Conservation (phyloP, 2,113 vertebrate genomes). For the Ibidorhyncha struthersii region DNA sequence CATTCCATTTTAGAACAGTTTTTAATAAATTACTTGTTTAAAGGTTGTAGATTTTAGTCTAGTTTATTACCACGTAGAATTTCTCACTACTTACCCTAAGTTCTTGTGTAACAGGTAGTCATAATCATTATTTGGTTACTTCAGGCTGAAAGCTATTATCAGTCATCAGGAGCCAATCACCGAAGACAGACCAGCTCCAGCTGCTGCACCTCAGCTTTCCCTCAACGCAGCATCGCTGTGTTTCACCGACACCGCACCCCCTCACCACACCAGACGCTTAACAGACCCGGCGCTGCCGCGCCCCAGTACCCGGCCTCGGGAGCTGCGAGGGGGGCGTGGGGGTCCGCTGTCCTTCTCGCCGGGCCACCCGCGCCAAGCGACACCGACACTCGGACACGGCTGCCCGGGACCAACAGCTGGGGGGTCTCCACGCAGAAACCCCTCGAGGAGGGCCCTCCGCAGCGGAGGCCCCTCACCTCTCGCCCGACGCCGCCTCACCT, state of each 20-base stretch:
- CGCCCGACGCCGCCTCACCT: neutral
- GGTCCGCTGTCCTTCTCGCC: fast-evolving
- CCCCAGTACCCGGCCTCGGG: fast-evolving
- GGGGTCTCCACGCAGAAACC: too few relatives aligned
- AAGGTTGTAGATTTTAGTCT: neutral
- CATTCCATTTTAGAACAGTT: neutral
- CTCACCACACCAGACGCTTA: fast-evolving
- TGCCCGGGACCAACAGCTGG: fast-evolving
- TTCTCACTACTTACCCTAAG: neutral
- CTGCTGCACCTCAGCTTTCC: neutral
- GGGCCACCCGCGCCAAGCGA: fast-evolving
- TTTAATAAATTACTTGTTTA: neutral
- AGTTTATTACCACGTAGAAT: neutral
- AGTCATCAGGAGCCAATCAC: neutral
- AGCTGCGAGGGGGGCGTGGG: fast-evolving
- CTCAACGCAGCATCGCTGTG: fast-evolving
- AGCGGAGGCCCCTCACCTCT: neutral
- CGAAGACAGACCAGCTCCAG: neutral
- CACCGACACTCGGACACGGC: fast-evolving
- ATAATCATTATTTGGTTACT: neutral
- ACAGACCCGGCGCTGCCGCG: fast-evolving
- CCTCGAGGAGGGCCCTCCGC: neutral
- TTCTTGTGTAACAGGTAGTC: neutral
- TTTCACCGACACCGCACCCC: fast-evolving
- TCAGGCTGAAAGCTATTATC: neutral